Evolutionary conservation across 1,140 invertebrate genomes (phyloP).

Genomic region (Chrysopa pallens): DNA sequence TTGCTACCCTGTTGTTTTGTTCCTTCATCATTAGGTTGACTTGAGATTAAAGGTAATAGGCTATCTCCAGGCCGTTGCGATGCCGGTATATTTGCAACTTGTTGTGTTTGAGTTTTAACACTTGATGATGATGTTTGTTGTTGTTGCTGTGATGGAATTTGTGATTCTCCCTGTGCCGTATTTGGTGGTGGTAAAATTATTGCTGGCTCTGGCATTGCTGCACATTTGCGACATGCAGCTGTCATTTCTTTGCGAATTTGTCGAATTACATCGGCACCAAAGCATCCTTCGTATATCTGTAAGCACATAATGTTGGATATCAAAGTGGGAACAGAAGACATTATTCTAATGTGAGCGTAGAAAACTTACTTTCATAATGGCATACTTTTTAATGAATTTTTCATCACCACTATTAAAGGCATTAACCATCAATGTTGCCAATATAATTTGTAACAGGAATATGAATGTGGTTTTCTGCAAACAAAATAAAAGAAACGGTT

Average conservation of each 20-base stretch:
- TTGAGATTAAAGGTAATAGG: conserved; percentile 5
- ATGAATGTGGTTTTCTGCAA: background rate
- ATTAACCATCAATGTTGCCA: conserved; percentile 13
- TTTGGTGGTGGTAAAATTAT: conserved; percentile 19
- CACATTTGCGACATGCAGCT: conserved; percentile 38
- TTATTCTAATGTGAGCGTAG: too few species aligned
- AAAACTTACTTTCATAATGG: conserved; percentile 41
- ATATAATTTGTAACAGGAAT: background rate
- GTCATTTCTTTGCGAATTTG: conserved; percentile 46
- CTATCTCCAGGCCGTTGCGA: background rate
- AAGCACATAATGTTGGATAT: background rate
- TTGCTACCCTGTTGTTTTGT: background rate
- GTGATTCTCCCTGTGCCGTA: conserved; percentile 14
- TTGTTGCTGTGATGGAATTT: conserved; percentile 9
- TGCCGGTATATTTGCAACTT: conserved; percentile 12
- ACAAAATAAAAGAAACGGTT: background rate
- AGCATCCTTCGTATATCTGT: conserved; percentile 49
- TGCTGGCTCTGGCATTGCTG: conserved; percentile 19
- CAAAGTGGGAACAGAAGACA: background rate
- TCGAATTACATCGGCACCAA: conserved; percentile 39
- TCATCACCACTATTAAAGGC: conserved; percentile 34
- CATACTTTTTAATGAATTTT: conserved; percentile 43
- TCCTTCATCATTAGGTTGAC: conserved; percentile 4
- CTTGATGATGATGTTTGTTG: conserved; percentile 14
- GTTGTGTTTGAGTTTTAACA: conserved; percentile 18